Conservation (phyloP, 2,797 vertebrate species). For the Enteromius mattozi region DNA sequence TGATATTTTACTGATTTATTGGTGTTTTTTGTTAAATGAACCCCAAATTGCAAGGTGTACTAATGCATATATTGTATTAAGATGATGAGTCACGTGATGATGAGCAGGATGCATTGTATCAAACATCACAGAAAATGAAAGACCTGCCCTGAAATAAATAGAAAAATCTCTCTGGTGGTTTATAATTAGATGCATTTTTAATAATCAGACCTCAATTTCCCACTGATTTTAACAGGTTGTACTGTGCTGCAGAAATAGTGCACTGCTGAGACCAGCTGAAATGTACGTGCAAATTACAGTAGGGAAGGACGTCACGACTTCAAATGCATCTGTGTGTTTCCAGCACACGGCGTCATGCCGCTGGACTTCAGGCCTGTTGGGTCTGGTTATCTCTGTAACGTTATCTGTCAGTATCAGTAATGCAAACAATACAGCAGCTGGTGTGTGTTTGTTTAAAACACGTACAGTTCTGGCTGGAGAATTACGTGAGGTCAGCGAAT, state of each 20-base stretch:
- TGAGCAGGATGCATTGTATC: no score
- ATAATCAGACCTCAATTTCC: background rate
- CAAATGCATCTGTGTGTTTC: background rate
- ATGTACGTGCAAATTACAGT: background rate
- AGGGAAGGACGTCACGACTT: conserved; percentile 3
- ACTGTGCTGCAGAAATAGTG: background rate
- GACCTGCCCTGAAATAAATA: background rate
- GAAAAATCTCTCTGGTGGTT: background rate
- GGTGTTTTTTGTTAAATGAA: background rate
- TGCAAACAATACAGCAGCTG: conserved; percentile 26
- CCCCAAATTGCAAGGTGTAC: background rate
- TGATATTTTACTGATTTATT: background rate
- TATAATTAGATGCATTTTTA: background rate
- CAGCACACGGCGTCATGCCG: background rate
- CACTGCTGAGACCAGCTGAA: background rate
- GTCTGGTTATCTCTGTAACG: background rate
- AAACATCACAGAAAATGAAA: background rate
- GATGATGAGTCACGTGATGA: no score
- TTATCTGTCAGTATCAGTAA: background rate
- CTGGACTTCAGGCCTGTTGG: conserved; percentile 1
- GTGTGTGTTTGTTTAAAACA: background rate
- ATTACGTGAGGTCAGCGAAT: background rate
- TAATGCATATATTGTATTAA: background rate
- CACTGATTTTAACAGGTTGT: background rate
- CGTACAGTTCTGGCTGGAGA: background rate